Base-by-base conservation (phyloP, 2,113 vertebrate species). In the Mesembrinibis cayennensis region DNA sequence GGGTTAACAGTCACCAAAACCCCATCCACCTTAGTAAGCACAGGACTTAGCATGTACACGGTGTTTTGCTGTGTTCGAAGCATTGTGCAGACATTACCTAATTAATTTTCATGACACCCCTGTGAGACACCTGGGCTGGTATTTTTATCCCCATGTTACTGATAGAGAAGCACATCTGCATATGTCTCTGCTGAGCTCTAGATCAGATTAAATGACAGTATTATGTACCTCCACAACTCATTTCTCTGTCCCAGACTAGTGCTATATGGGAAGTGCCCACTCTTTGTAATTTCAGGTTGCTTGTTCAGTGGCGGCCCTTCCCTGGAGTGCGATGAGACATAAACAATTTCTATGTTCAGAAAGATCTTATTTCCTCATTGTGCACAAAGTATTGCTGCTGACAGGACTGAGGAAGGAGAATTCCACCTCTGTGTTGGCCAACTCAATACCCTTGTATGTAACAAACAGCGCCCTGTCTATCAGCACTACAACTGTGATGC, bases 61-160 rank as follows among this genome's bases (percentile, higher is more conserved):
- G 25, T 66, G 74, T 76, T 96, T 93, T 59, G 87, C 76, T 66
- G 59, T 29, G 59, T 89, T 83, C 84, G 94, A 93, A 94, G 79
- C 67, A 38, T 14, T 8, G 63, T 78, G 79, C 84, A 95, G 93
- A 94, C 91, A 90, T 93, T 82, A 91, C 27, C 89, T 97, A 95
- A 96, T 96, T 96, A 95, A 95, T 95, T 95, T 97, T 96, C 38
- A 80, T 78, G 59, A 34, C 91, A 95, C 49, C 89, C 58, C 63
- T 73, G 74, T 11, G 47, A 94, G 89, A 94, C 90, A 97, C 84
- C 91, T 96, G 94, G 78, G 67, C 89, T 80, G 85, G 91, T 67
- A 82, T 94, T 94, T 78, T 95, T 96, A 83, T 91, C 50, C 71
- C 58, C 71, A 45, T 50, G 81, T 83, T 63, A 62, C 84, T 66